phyloP scores from a whole-genome alignment of 2,888 invertebrate genomes.

The Diarsia dahlii region DNA sequence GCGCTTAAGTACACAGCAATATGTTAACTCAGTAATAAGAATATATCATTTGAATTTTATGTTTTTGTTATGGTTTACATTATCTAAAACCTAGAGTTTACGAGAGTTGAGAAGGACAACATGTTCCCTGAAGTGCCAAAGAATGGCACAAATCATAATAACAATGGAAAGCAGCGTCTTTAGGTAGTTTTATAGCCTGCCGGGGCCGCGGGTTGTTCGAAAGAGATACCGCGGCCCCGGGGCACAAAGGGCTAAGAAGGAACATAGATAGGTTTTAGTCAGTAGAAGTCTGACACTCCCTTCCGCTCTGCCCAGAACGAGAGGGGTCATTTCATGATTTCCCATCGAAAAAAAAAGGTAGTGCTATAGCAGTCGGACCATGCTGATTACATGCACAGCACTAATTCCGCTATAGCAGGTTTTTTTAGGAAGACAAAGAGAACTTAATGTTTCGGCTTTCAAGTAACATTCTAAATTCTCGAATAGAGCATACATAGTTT shows the following conservation, averaged over 20 bases:
- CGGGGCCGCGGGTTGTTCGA: too few relatives aligned
- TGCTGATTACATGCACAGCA: too few relatives aligned
- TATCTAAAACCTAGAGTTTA: slow-evolving; percentile 8
- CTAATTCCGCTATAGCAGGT: background rate
- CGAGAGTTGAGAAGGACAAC: background rate
- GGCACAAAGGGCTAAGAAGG: too few relatives aligned
- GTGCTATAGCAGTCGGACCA: background rate
- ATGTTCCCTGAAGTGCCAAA: background rate
- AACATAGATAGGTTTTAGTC: too few relatives aligned
- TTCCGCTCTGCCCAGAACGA: too few relatives aligned
- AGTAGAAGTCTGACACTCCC: too few relatives aligned
- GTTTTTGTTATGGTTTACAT: slow-evolving; percentile 43
- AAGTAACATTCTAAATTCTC: background rate
- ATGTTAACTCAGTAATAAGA: slow-evolving; percentile 47
- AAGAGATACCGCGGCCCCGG: too few relatives aligned
- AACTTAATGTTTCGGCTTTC: background rate
- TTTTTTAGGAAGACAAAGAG: background rate
- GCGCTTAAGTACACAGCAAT: slow-evolving; percentile 40
- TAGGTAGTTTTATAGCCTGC: background rate
- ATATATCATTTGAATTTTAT: slow-evolving; percentile 55
- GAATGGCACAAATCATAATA: background rate
- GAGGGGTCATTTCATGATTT: too few relatives aligned
- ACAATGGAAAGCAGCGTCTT: background rate
- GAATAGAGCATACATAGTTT: background rate
- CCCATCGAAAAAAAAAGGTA: too few relatives aligned